Evolutionary conservation across 1,140 invertebrate genomes (phyloP).

Genomic region (Pogonomyrmex californicus): DNA sequence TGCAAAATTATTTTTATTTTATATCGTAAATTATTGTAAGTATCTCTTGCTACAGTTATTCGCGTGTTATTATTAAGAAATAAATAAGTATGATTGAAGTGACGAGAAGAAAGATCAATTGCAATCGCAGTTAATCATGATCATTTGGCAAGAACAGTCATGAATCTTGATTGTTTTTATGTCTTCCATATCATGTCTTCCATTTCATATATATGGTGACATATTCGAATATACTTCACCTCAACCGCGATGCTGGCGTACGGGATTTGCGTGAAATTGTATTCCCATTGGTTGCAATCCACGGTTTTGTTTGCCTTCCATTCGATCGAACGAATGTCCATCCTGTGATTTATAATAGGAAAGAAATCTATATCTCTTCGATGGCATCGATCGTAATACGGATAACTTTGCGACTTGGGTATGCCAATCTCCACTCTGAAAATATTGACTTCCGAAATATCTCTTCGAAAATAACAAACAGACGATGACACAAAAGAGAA

Average conservation of each 20-base stretch:
- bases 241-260: slow-evolving; percentile 86
- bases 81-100: background rate
- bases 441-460: slow-evolving; percentile 8
- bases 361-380: slow-evolving; percentile 81
- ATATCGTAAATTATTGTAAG: background rate
- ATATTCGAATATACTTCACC: slow-evolving; percentile 80
- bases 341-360: slow-evolving; percentile 54
- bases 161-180: background rate
- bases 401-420: slow-evolving; percentile 78
- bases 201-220: background rate
- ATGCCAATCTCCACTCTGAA: slow-evolving; percentile 80
- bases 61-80: background rate
- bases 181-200: background rate
- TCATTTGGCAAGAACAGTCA: background rate
- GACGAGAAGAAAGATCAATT: background rate
- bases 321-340: slow-evolving; percentile 61
- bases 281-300: slow-evolving; percentile 85
- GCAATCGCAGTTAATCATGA: slow-evolving; percentile 20
- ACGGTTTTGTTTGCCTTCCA: slow-evolving; percentile 79
- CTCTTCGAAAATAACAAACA: background rate
- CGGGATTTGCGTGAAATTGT: slow-evolving; percentile 86
- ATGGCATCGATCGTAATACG: slow-evolving; percentile 82
- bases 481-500: background rate
- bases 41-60: background rate
- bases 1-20: background rate